These are phyloP conservation scores for Brachionus rubens DNA, from an alignment of 1,140 invertebrate genomes.

Conservation along the genomic window DNA sequence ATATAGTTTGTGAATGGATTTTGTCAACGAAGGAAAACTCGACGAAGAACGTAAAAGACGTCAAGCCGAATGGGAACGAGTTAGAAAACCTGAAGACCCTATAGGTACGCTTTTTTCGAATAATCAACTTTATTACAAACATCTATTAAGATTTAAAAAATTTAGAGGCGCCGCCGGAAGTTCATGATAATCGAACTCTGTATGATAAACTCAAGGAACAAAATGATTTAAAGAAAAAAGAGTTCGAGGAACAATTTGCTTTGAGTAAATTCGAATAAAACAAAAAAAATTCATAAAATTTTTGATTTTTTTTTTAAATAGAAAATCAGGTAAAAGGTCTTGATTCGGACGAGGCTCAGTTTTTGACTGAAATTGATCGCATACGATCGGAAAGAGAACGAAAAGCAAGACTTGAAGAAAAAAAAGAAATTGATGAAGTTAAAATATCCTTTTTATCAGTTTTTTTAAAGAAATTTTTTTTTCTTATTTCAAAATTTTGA, in stretches of 20 bases:
- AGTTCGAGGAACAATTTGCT: slow-evolving; percentile 33
- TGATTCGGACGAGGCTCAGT: slow-evolving; percentile 39
- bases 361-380: slow-evolving; percentile 32
- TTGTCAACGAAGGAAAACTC: slow-evolving; percentile 31
- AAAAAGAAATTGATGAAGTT: slow-evolving; percentile 44
- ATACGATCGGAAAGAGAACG: slow-evolving; percentile 10
- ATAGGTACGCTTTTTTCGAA: background rate
- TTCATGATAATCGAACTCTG: slow-evolving; percentile 34
- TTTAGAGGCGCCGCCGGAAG: slow-evolving; percentile 44
- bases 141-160: background rate
- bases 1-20: background rate
- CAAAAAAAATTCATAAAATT: background rate
- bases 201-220: slow-evolving; percentile 39
- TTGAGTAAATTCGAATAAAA: slow-evolving; percentile 46
- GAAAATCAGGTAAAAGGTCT: slow-evolving; percentile 43
- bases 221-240: slow-evolving; percentile 35
- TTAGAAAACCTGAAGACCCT: slow-evolving; percentile 25
- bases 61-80: slow-evolving; percentile 47
- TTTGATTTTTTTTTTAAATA: background rate
- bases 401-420: slow-evolving; percentile 1
- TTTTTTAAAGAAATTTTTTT: background rate
- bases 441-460: slow-evolving; percentile 46
- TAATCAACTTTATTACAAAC: background rate
- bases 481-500: background rate
- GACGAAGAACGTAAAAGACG: slow-evolving; percentile 30